Base-by-base conservation (phyloP, 2,113 vertebrate species). In the Tenebrosternarchus preto region DNA sequence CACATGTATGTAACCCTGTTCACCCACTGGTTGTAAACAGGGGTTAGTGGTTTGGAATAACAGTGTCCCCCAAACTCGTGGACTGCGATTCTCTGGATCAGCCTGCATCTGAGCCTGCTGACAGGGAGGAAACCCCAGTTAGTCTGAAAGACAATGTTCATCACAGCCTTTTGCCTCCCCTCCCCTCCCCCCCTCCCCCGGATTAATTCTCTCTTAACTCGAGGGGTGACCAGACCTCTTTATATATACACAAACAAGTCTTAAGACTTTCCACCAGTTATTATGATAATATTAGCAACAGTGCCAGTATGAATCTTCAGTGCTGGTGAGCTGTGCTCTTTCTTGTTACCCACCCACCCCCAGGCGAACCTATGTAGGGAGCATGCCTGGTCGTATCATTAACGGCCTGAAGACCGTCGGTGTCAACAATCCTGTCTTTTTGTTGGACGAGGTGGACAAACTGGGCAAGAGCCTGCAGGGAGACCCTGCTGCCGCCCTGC, bases 321-420 rank as follows among this genome's bases (percentile, higher is more conserved):
- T 27, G 67, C 19, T 25, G 57, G 22, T 61, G 16, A 78, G 75
- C 71, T 81, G 15, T 11, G 60, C 16, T 33, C 20, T 33, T 60
- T 67, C 16, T 0, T 69, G 29, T 22, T 29, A 15, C 25, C 9
- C 64, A 27, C 24, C 33, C 31, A 5, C 25, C 27, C 29, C 22
- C 82, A 99, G 98, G 33, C 94, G 96, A 17, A 99, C 97, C 6
- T 99, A 98, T 0, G 97, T 99, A 0, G 98, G 97, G 76, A 99
- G 97, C 80, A 98, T 99, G 97, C 98, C 98, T 0, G 97, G 98
- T 0, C 94, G 97, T 36, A 98, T 99, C 80, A 96, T 99, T 89
- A 99, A 98, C 2, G 97, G 97, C 0, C 86, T 99, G 85, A 99
- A 97, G 92, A 96, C 93, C 0, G 97, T 95, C 0, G 95, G 94